A percentile compares a stretch with the other conserved stretches of the same genome.
These are phyloP conservation scores for Barbus barbus DNA, from an alignment of 2,113 vertebrate genomes.

Conservation along the genomic window DNA sequence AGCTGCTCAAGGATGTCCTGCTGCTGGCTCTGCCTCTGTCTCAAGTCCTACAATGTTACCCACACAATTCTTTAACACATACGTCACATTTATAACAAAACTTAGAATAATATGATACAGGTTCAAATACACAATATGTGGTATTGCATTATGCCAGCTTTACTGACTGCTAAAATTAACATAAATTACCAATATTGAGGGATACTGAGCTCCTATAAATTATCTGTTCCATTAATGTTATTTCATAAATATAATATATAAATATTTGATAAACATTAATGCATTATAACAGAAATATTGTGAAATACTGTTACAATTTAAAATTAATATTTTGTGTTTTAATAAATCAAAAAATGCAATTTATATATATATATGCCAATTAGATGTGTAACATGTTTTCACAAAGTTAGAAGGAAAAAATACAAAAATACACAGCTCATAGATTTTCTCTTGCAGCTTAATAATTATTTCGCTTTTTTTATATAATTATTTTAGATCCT, in stretches of 20 bases:
- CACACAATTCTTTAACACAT: background rate
- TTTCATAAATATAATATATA: background rate
- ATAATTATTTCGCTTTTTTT: no score
- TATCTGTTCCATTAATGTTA: background rate
- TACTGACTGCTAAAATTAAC: slow-evolving; percentile 16
- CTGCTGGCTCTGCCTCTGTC: slow-evolving; percentile 89
- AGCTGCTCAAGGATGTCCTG: slow-evolving; percentile 89
- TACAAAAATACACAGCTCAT: no score
- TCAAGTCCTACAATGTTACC: slow-evolving; percentile 81
- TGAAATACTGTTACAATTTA: no score
- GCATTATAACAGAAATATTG: background rate
- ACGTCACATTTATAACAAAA: background rate
- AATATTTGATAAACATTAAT: background rate
- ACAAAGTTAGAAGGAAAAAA: no score
- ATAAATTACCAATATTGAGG: background rate
- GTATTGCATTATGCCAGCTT: background rate
- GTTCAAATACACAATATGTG: slow-evolving; percentile 12
- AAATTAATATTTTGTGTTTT: no score
- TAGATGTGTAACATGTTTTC: no score
- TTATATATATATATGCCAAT: no score
- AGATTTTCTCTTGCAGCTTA: no score
- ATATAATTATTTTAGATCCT: no score
- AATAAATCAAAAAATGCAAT: no score
- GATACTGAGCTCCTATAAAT: background rate
- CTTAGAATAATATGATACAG: background rate